Percentiles rank a stretch among this genome's conserved stretches.
These are phyloP conservation scores for Brachionus rotundiformis DNA, from an alignment of 1,140 invertebrate genomes.

Conservation along the genomic window DNA sequence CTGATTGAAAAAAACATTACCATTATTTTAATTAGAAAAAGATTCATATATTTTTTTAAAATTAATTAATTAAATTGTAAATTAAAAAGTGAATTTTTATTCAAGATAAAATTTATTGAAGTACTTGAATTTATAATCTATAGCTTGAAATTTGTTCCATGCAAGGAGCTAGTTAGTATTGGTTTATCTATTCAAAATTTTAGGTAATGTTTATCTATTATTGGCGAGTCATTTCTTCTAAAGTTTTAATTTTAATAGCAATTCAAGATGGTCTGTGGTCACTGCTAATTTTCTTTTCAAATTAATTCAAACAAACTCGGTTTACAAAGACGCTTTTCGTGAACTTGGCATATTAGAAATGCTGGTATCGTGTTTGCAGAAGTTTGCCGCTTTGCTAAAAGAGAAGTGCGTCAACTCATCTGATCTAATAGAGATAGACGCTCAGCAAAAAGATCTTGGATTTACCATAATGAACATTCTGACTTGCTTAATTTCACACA, in stretches of 20 bases:
- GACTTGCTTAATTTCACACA: conserved; percentile 76
- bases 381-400: conserved; percentile 78
- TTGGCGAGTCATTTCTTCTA: too few relatives aligned
- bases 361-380: conserved; percentile 85
- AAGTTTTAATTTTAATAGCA: conserved; percentile 56
- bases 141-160: conserved; percentile 95
- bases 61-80: too few relatives aligned
- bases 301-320: conserved; percentile 78
- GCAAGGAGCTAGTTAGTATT: conserved; percentile 94
- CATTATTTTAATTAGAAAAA: too few relatives aligned
- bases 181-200: conserved; percentile 74
- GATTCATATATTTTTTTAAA: too few relatives aligned
- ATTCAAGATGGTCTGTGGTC: conserved; percentile 74
- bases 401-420: conserved; percentile 67
- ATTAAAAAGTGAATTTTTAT: too few relatives aligned
- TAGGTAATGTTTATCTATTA: too few relatives aligned
- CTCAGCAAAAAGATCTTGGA: conserved; percentile 71
- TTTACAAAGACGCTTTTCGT: conserved; percentile 96
- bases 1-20: too few relatives aligned
- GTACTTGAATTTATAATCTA: conserved; percentile 93
- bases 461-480: conserved; percentile 82
- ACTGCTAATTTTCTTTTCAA: conserved; percentile 85
- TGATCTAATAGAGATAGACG: conserved; percentile 56
- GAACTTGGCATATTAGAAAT: conserved; percentile 97
- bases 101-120: conserved; percentile 86